Conservation (phyloP, 2,797 vertebrate genomes). For the Alca torda region DNA sequence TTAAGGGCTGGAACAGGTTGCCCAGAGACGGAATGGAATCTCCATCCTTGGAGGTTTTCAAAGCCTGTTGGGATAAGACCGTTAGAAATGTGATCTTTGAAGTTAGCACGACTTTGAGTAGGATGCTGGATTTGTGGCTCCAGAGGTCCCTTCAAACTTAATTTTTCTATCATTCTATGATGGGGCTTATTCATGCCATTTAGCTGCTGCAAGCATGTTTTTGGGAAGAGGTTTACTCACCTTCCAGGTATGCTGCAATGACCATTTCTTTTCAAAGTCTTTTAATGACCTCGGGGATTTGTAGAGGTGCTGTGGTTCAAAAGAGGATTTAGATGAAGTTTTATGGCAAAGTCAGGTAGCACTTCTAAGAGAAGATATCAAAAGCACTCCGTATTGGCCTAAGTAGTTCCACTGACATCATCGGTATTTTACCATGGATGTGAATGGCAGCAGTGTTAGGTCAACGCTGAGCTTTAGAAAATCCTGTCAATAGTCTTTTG, state of each 20-base stretch:
- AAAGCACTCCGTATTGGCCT: not conserved
- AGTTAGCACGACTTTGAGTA: not conserved
- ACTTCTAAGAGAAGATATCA: not conserved
- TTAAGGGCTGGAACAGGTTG: not conserved
- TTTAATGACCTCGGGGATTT: not conserved
- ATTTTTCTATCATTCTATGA: not conserved
- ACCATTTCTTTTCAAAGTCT: not conserved
- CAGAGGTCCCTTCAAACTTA: not conserved
- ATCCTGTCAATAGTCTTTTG: not conserved
- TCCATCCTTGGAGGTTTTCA: not conserved
- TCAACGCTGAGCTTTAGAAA: not conserved
- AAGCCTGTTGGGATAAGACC: not conserved
- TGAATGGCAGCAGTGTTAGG: not conserved
- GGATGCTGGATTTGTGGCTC: not conserved
- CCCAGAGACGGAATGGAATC: not conserved
- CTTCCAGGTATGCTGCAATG: not conserved
- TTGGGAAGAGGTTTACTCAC: not conserved
- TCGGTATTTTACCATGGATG: not conserved
- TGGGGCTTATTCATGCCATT: not conserved
- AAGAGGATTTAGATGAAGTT: not conserved
- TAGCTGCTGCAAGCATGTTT: not conserved
- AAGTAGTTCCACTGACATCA: not conserved
- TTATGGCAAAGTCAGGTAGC: not conserved
- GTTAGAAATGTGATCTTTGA: not conserved
- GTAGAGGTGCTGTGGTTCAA: not conserved